Base-by-base conservation (phyloP, 1,140 invertebrate species). In the Ips nitidus region DNA sequence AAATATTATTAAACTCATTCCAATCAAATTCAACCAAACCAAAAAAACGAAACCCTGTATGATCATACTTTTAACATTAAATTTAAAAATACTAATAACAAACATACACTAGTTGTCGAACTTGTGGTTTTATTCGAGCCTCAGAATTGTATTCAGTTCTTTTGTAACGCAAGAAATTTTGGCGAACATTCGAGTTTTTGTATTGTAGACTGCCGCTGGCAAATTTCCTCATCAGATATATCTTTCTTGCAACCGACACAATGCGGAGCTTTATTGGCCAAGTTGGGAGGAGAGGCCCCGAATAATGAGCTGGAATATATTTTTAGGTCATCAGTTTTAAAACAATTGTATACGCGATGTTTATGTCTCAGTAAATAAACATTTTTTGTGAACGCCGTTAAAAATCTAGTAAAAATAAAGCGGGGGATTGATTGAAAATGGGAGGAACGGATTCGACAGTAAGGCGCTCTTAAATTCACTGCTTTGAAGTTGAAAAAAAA, bases 41-140 rank as follows among this genome's bases (percentile, higher is more conserved):
- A 22, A 22, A 22, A 22, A 22, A 22, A 22, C 22, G 22, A 22
- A 22, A 22, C 22, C 22, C 22, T 22, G 22, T 22, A 22, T 22
- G 22, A 22, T 22, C 22, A 22, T 22, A 22, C n/a, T n/a, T n/a
- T n/a, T n/a, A n/a, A n/a, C 22, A 22, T 22, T 47, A 4, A n/a
- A 47, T 47, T 47, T 47, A 47, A 47, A 47, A 47, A 47, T n/a
- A n/a, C 45, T 47, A 47, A 47, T 47, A n/a, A 47, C 4, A 47
- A 47, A 47, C 45, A 47, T 47, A 4, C 22, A 22, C 22, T 22
- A 22, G 22, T 22, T 22, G 22, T 22, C 22, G 22, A 22, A 22
- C 22, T 22, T 22, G 22, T 22, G 22, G 22, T 22, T 22, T 22
- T 22, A 22, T 22, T 22, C 22, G 22, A 22, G 22, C 22, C 22